phyloP scores from a whole-genome alignment of 2,797 vertebrate species.

The Enteromius treurensis region DNA sequence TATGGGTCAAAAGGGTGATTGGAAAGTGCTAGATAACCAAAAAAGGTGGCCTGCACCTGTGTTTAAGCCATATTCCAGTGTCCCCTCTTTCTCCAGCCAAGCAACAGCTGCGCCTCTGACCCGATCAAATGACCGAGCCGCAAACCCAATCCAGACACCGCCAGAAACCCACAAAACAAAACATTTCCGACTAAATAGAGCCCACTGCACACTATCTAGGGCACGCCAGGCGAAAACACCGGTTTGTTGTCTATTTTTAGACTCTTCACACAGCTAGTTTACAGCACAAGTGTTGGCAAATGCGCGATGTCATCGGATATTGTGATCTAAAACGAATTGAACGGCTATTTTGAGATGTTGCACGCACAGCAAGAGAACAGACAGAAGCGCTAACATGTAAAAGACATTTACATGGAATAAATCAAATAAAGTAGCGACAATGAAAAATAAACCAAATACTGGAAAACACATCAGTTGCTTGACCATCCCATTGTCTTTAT shows the following conservation, averaged over 20 bases:
- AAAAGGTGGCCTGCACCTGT: slow-evolving; percentile 39
- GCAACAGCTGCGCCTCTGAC: slow-evolving; percentile 74
- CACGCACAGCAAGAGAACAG: slow-evolving; percentile 41
- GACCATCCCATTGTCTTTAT: slow-evolving; percentile 65
- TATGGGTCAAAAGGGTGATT: background rate
- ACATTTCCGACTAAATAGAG: slow-evolving; percentile 2
- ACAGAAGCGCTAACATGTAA: background rate
- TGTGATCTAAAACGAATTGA: slow-evolving; percentile 71
- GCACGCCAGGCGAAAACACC: background rate
- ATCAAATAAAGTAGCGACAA: background rate
- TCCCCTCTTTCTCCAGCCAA: slow-evolving; percentile 49
- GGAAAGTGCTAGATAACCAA: slow-evolving; percentile 26
- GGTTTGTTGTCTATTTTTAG: slow-evolving; percentile 45
- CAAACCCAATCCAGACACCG: slow-evolving; percentile 56
- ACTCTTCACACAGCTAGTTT: slow-evolving; percentile 17
- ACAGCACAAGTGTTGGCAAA: slow-evolving; percentile 28
- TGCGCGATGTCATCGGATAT: slow-evolving; percentile 65
- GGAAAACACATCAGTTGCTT: background rate
- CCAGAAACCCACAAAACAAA: slow-evolving; percentile 35
- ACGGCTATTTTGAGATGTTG: slow-evolving; percentile 70
- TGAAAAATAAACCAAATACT: background rate
- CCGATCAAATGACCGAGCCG: slow-evolving; percentile 77
- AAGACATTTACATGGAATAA: background rate
- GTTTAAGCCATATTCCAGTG: slow-evolving; percentile 33
- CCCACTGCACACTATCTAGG: background rate